These are phyloP conservation scores for Xylophagus ater DNA, from an alignment of 2,888 invertebrate species.

Conservation along the genomic window DNA sequence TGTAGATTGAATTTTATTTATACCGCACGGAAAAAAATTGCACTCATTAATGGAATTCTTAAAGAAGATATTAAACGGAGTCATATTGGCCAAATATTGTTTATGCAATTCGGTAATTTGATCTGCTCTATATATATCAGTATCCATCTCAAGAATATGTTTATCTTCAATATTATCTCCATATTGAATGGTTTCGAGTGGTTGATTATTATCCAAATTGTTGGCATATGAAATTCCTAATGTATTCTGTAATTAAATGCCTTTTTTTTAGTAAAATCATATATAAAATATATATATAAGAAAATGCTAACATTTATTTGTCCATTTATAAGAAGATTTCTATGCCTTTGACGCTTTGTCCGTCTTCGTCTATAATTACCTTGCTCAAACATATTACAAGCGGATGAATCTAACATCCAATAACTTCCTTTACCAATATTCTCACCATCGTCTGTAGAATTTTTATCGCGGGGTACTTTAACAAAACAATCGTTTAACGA, in stretches of 20 bases:
- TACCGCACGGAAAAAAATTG: slow-evolving; percentile 4
- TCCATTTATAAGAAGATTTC: slow-evolving; percentile 21
- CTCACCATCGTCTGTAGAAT: slow-evolving; percentile 30
- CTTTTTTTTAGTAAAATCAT: too few relatives aligned
- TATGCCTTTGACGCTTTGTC: slow-evolving; percentile 46
- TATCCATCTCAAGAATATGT: too few relatives aligned
- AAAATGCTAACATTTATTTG: slow-evolving; percentile 19
- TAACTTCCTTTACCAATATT: slow-evolving; percentile 61
- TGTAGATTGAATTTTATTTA: too few relatives aligned
- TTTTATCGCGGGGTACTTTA: slow-evolving; percentile 48
- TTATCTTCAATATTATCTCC: too few relatives aligned
- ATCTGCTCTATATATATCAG: slow-evolving; percentile 31
- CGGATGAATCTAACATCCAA: slow-evolving; percentile 69
- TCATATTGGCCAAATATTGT: slow-evolving; percentile 34
- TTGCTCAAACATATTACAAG: slow-evolving; percentile 77
- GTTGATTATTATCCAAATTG: too few relatives aligned
- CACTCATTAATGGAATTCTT: slow-evolving; percentile 7
- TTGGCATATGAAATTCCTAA: too few relatives aligned
- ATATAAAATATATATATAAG: too few relatives aligned
- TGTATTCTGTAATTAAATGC: too few relatives aligned
- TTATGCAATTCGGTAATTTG: slow-evolving; percentile 36
- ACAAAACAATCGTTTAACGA: slow-evolving; percentile 74
- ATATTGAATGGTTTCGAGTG: too few relatives aligned
- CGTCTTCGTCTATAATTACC: slow-evolving; percentile 71
- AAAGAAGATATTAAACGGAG: slow-evolving; percentile 35